phyloP scores from a whole-genome alignment of 2,797 vertebrate genomes.

The Pempheris klunzingeri region DNA sequence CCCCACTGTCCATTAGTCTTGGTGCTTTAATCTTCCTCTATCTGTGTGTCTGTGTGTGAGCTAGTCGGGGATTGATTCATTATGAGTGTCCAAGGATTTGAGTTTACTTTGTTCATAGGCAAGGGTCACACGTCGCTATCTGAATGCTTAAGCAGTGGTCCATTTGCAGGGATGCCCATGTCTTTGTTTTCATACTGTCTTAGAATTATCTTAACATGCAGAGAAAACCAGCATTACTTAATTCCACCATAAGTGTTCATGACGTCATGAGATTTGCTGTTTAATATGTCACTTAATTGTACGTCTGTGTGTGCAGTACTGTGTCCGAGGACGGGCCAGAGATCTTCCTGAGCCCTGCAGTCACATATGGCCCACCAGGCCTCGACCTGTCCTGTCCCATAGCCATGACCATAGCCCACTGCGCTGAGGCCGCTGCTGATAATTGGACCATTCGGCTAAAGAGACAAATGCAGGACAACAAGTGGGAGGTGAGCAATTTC shows the following conservation, averaged over 20 bases:
- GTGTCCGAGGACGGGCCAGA: constrained; percentile 88
- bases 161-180: constrained; percentile 8
- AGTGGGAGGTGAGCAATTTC: constrained; percentile 91
- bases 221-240: not conserved
- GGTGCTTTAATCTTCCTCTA: constrained; percentile 81
- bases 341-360: constrained; percentile 91
- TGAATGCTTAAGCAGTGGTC: constrained; percentile 49
- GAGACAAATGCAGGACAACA: constrained; percentile 88
- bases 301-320: constrained; percentile 54
- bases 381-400: constrained; percentile 89
- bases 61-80: constrained; percentile 80
- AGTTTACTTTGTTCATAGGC: constrained; percentile 67
- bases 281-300: not conserved
- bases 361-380: constrained; percentile 92
- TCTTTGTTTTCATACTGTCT: constrained; percentile 7
- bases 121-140: constrained; percentile 46
- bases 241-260: constrained; percentile 6
- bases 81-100: constrained; percentile 67
- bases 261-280: not conserved
- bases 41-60: constrained; percentile 77
- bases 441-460: constrained; percentile 93
- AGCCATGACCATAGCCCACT: constrained; percentile 93
- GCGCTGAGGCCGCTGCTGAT: constrained; percentile 87
- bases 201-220: not conserved
- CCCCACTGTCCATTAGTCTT: constrained; percentile 82